Evolutionary conservation across 2,113 vertebrate species (phyloP), one percentile per base, ranked within the genome.

Genomic region (Rhipidura dahli): DNA sequence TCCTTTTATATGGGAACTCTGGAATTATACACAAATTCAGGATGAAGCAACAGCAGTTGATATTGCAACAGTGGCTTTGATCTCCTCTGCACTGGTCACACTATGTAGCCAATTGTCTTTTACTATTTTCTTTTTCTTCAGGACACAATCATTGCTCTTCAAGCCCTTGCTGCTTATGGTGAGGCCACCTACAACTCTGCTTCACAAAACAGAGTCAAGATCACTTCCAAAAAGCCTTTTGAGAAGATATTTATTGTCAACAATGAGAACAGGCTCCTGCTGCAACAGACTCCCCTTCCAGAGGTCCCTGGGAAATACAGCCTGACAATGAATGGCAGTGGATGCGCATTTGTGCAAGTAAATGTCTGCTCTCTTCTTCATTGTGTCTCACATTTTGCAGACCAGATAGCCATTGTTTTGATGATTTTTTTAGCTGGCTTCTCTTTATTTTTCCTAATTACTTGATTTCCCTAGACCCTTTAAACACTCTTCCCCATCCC

Each of bases 61-160:
- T 57, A 27, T 3, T 71, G 57, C 17, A 83, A 53, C 33, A 2
- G 3, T 54, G 39, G 57, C 18, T 87, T 65, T 27, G 39, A 59
- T 30, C 15, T 59, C 35, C 28, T 47, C 47, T 47, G 12, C 45
- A 60, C 17, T 5, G 0, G 26, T 56, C 57, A 70, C 0, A 0
- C 8, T 54, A 19, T 33, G 20, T 44, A 51, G 12, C 17, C 69
- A 76, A 45, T 31, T 49, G 19, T 26, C 28, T 69, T 78, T 31
- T 40, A 23, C 31, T 59, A 30, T 64, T 70, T 89, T 53, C 27
- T 80, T 56, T 76, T 72, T 26, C 40, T 90, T 76, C 81, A 98
- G 98, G 98, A 98, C 66, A 98, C 98, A 23, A 91, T 97, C 21
- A 82, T 96, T 63, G 97, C 97, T 37, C 97, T 98, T 76, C 97